phyloP scores from a whole-genome alignment of 2,113 vertebrate genomes.

The Peromyscus leucopus region DNA sequence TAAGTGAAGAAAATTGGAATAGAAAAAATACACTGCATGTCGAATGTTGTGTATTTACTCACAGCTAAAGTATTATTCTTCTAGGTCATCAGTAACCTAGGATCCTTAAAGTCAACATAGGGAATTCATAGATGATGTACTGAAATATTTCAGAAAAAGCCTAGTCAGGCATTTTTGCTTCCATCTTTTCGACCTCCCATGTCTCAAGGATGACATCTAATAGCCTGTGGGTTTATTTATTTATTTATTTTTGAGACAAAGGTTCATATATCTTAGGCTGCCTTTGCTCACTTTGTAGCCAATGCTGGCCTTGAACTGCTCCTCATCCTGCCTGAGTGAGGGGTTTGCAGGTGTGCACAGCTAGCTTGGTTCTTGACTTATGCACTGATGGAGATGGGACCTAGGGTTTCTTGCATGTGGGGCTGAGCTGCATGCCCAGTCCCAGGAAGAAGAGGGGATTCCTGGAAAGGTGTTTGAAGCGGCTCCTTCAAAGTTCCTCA shows the following conservation, averaged over 20 bases:
- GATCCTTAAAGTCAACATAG: constrained; percentile 20
- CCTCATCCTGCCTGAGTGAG: not conserved
- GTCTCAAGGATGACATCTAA: not conserved
- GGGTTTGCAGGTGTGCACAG: not conserved
- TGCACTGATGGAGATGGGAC: not conserved
- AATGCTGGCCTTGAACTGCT: not conserved
- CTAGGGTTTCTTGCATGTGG: too few species aligned
- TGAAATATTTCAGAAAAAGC: not conserved
- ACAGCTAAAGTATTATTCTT: not conserved
- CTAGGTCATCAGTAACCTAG: not conserved
- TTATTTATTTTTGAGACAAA: not conserved
- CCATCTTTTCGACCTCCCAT: not conserved
- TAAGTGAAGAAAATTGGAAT: constrained; percentile 14
- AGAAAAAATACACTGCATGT: not conserved
- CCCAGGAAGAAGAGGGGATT: not conserved
- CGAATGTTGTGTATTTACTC: not conserved
- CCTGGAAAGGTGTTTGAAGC: not conserved
- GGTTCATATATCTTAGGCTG: not conserved
- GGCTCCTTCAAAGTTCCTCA: not conserved
- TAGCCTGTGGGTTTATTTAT: not conserved
- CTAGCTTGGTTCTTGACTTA: not conserved
- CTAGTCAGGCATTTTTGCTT: not conserved
- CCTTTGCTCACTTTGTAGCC: not conserved
- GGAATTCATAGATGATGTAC: not conserved
- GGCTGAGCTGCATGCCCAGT: not conserved